phyloP scores from a whole-genome alignment of 2,888 invertebrate species.

The Synergus itoensis region DNA sequence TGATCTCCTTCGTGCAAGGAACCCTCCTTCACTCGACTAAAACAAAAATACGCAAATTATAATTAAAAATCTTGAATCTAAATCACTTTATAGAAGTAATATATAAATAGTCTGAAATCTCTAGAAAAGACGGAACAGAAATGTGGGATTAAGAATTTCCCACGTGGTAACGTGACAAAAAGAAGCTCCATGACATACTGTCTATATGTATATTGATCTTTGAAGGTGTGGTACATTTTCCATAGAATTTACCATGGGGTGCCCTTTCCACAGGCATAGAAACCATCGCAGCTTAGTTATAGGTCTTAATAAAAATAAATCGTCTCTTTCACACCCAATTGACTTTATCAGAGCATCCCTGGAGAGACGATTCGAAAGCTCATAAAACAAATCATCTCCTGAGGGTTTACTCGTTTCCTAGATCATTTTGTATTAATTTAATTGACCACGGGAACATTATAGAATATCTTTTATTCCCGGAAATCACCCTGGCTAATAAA shows the following conservation, averaged over 20 bases:
- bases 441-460: not conserved
- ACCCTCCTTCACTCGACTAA: constrained; percentile 72
- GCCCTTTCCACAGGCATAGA: constrained; percentile 58
- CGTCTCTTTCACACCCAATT: constrained; percentile 62
- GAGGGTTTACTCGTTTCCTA: not conserved
- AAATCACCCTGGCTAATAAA: not conserved
- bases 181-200: constrained; percentile 23
- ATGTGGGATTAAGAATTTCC: constrained; percentile 15
- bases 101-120: not conserved
- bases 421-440: constrained; percentile 1
- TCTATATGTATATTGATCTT: constrained; percentile 57
- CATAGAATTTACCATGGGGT: constrained; percentile 60
- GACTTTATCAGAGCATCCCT: constrained; percentile 60
- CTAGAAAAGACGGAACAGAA: not conserved
- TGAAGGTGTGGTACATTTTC: constrained; percentile 60
- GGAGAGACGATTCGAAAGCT: constrained; percentile 52
- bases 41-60: constrained; percentile 52
- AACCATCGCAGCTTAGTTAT: constrained; percentile 45
- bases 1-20: constrained; percentile 67
- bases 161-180: constrained; percentile 9
- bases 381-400: constrained; percentile 22
- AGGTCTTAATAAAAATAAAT: constrained; percentile 67
- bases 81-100: not conserved
- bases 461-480: not conserved
- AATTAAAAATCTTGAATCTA: not conserved